Conservation (phyloP, 2,113 vertebrate genomes). For the Crypturellus undulatus region DNA sequence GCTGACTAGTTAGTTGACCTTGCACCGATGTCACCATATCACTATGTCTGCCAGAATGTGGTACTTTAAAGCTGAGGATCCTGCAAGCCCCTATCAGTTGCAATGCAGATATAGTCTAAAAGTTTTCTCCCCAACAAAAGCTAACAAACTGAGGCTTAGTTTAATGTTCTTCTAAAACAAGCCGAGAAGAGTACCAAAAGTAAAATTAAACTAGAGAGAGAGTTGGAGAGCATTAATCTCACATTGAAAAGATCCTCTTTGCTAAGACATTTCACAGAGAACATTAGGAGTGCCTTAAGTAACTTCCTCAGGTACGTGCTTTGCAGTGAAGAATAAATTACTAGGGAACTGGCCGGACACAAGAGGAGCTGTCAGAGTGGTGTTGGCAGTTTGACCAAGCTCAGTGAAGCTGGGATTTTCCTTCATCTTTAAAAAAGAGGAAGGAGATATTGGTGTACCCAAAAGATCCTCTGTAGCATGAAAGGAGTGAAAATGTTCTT, state of each 20-base stretch:
- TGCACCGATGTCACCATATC: neutral
- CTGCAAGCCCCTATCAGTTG: neutral
- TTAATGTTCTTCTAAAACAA: neutral
- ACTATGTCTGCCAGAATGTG: rapidly evolving
- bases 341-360: neutral
- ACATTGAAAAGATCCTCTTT: slow-evolving; percentile 14
- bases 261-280: slow-evolving; percentile 32
- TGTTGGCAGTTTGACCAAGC: neutral
- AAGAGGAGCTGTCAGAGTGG: neutral
- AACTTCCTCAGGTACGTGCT: slow-evolving; percentile 15
- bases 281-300: neutral
- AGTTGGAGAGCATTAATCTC: slow-evolving; percentile 44
- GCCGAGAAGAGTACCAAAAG: slow-evolving; percentile 28
- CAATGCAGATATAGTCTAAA: neutral
- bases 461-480: neutral
- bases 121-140: neutral
- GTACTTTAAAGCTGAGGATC: neutral
- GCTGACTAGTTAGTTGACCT: neutral
- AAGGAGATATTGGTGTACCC: neutral
- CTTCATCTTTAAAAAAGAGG: neutral
- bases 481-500: neutral
- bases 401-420: neutral
- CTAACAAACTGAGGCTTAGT: neutral
- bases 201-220: slow-evolving; percentile 38
- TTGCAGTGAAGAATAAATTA: neutral